These are phyloP conservation scores for Platyura marginata DNA, from an alignment of 1,140 invertebrate genomes.

Conservation along the genomic window DNA sequence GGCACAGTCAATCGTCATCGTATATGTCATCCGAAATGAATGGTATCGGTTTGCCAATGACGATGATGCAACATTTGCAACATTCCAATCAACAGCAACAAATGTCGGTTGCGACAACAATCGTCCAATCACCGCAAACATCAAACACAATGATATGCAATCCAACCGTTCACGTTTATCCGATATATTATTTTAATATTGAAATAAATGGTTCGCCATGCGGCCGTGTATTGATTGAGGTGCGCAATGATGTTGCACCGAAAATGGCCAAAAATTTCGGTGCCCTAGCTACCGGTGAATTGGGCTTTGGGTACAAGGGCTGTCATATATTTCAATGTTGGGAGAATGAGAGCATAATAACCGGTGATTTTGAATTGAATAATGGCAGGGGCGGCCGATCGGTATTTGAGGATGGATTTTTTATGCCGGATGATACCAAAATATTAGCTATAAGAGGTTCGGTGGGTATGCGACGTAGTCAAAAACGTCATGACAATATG, in stretches of 20 bases:
- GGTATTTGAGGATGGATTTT: constrained; percentile 56
- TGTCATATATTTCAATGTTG: constrained; percentile 67
- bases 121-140: constrained; percentile 21
- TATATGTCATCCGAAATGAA: constrained; percentile 2
- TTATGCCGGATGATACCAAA: constrained; percentile 66
- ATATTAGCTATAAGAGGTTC: constrained; percentile 54
- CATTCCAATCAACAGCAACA: background rate
- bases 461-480: constrained; percentile 65
- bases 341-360: constrained; percentile 63
- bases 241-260: constrained; percentile 66
- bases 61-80: constrained; percentile 4
- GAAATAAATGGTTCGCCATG: constrained; percentile 49
- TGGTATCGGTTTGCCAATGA: constrained; percentile 1
- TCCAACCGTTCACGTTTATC: constrained; percentile 33
- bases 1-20: background rate
- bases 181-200: constrained; percentile 57
- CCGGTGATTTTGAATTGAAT: constrained; percentile 63
- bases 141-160: constrained; percentile 22
- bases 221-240: constrained; percentile 65
- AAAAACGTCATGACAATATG: constrained; percentile 58
- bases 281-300: constrained; percentile 57
- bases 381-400: constrained; percentile 61
- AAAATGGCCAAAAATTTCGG: constrained; percentile 84
- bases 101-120: constrained; percentile 2
- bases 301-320: constrained; percentile 58